Percentiles rank a stretch among this genome's conserved stretches.
These are phyloP conservation scores for Pseudomyrmex cubaensis DNA, from an alignment of 1,140 invertebrate species.

Conservation along the genomic window DNA sequence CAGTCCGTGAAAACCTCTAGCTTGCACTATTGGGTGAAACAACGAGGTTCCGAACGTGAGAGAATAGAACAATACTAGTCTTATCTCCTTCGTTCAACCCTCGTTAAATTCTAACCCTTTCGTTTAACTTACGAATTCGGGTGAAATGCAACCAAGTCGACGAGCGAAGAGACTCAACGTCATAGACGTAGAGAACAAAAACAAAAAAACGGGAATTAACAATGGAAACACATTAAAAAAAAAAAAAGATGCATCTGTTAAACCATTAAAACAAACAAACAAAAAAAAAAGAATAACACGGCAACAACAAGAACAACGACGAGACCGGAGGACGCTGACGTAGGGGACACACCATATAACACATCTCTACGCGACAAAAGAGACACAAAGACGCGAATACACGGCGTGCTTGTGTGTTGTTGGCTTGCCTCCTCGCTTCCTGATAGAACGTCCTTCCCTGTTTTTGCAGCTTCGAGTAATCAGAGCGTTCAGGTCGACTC, in stretches of 20 bases:
- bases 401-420: constrained; percentile 83
- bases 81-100: not conserved
- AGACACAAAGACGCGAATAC: constrained; percentile 68
- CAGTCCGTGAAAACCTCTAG: not conserved
- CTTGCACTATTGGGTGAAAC: constrained; percentile 44
- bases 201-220: not conserved
- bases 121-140: constrained; percentile 65
- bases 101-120: no score
- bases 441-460: constrained; percentile 85
- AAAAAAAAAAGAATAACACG: constrained; percentile 3
- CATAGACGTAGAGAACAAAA: constrained; percentile 21
- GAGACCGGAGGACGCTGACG: constrained; percentile 36
- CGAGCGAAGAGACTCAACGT: constrained; percentile 40
- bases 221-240: not conserved
- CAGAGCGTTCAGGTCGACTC: constrained; percentile 99
- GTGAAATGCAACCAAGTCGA: constrained; percentile 73
- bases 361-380: constrained; percentile 36
- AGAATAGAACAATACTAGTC: not conserved
- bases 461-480: constrained; percentile 99
- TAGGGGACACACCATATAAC: constrained; percentile 2
- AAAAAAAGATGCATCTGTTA: constrained; percentile 3
- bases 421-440: constrained; percentile 84
- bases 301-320: constrained; percentile 33
- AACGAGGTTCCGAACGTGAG: constrained; percentile 6
- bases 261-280: not conserved